Conservation (phyloP, 2,113 vertebrate genomes). For the Chloebia gouldiae region DNA sequence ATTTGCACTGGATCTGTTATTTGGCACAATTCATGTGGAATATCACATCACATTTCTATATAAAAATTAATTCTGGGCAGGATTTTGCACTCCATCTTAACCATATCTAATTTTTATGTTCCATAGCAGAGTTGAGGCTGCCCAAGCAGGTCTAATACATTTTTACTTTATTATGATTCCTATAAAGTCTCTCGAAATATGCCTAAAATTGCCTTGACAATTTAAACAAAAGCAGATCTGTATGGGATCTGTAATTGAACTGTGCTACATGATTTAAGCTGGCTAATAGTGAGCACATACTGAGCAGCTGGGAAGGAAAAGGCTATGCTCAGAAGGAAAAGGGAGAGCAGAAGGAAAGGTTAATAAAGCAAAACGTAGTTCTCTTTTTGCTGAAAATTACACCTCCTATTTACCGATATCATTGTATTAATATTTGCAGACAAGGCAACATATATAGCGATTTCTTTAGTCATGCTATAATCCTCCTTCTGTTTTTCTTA, state of each 20-base stretch:
- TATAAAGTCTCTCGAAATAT: conserved; percentile 19
- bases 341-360: background rate
- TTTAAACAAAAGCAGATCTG: conserved; percentile 58
- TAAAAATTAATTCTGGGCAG: background rate
- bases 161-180: conserved; percentile 2
- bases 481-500: background rate
- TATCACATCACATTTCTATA: background rate
- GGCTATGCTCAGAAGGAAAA: background rate
- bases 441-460: background rate
- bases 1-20: background rate
- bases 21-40: background rate
- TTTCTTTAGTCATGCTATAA: background rate
- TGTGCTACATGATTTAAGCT: background rate
- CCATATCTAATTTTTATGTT: background rate
- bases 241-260: conserved; percentile 31
- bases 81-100: background rate
- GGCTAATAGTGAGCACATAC: conserved; percentile 22
- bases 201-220: conserved; percentile 37
- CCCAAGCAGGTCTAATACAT: background rate
- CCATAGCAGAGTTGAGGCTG: background rate
- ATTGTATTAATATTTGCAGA: background rate
- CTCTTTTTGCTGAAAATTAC: background rate
- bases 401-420: background rate
- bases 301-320: conserved; percentile 41
- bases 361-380: background rate